phyloP scores from a whole-genome alignment of 30 jellyfish, hydroid and myxozoan species.

The Cassiopea andromeda region DNA sequence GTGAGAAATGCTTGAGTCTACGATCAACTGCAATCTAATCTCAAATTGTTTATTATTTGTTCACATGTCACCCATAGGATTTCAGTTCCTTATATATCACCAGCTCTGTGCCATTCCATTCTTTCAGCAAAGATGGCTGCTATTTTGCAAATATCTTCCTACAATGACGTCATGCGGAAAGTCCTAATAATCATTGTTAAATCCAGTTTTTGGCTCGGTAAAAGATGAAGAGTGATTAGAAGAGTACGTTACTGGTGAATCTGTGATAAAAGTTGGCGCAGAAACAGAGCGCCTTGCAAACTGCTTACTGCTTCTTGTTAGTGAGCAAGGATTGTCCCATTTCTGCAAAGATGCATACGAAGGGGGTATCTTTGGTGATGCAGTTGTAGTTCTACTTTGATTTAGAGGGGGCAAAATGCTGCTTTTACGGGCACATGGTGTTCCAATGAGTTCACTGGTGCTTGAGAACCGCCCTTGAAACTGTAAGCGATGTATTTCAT shows the following conservation, averaged over 20 bases:
- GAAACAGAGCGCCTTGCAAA: background rate
- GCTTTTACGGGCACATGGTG: background rate
- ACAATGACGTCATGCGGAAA: background rate
- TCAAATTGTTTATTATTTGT: too few species aligned
- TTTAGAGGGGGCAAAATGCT: background rate
- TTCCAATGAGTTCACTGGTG: background rate
- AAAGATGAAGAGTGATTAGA: background rate
- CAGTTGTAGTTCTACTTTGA: background rate
- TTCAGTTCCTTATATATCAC: too few species aligned
- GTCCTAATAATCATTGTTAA: conserved; percentile 1
- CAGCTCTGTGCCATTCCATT: too few species aligned
- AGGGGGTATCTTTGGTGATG: background rate
- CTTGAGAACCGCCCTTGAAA: background rate
- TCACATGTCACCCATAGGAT: too few species aligned
- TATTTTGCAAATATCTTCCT: too few species aligned
- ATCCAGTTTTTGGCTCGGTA: conserved; percentile 4
- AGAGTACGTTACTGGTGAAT: background rate
- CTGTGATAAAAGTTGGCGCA: conserved; percentile 7
- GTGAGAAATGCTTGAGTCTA: too few species aligned
- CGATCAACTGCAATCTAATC: too few species aligned
- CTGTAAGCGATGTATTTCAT: background rate
- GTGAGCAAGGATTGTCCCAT: background rate
- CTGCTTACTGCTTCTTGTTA: background rate
- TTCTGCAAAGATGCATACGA: background rate
- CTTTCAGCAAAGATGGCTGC: too few species aligned